Conservation (phyloP, 2,797 vertebrate genomes). For the Otus scops region DNA sequence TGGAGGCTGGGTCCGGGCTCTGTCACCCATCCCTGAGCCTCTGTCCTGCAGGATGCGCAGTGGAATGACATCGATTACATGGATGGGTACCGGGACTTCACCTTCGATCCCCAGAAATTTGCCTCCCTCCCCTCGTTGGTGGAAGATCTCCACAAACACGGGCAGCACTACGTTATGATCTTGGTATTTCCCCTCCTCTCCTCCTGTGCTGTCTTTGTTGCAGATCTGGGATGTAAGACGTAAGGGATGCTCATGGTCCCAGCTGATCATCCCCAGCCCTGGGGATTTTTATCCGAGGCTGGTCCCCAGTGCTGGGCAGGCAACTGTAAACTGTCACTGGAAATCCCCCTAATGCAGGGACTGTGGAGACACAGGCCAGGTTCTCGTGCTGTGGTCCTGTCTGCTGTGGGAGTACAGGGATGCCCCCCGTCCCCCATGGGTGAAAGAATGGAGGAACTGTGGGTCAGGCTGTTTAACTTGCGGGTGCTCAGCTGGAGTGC, state of each 20-base stretch:
- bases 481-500: not conserved
- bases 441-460: not conserved
- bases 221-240: not conserved
- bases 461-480: not conserved
- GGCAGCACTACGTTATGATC: constrained; percentile 87
- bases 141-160: constrained; percentile 84
- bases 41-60: constrained; percentile 80
- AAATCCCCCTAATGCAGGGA: not conserved
- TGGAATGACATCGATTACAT: constrained; percentile 96
- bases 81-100: constrained; percentile 84
- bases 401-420: not conserved
- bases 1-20: not conserved
- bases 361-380: rapidly evolving
- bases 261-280: not conserved
- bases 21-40: not conserved
- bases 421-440: not conserved
- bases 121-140: constrained; percentile 83
- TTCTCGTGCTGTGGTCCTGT: not conserved
- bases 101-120: constrained; percentile 77
- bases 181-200: constrained; percentile 74
- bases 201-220: not conserved
- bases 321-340: not conserved
- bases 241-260: not conserved
- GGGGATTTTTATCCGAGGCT: not conserved
- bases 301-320: not conserved